A percentile compares a stretch with the other conserved stretches of the same genome.
These are phyloP conservation scores for Battus philenor DNA, from an alignment of 1,140 invertebrate species.

Conservation along the genomic window DNA sequence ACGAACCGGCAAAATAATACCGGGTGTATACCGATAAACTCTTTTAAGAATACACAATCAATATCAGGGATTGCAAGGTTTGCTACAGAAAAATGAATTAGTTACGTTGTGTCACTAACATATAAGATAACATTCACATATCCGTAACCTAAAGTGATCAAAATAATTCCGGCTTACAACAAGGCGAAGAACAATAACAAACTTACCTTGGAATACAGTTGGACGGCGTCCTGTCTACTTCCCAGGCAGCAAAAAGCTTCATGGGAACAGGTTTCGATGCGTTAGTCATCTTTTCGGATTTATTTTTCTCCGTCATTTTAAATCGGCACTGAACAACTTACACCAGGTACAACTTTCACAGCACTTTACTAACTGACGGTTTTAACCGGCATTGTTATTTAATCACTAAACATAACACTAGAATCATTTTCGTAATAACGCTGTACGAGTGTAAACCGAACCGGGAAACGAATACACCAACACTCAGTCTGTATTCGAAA, in stretches of 20 bases:
- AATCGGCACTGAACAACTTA: slow-evolving; percentile 49
- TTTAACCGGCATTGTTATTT: slow-evolving; percentile 60
- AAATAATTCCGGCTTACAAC: slow-evolving; percentile 12
- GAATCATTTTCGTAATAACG: slow-evolving; percentile 47
- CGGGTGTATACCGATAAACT: too few species aligned
- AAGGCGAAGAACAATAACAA: slow-evolving; percentile 19
- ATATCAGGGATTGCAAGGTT: too few species aligned
- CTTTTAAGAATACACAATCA: too few species aligned
- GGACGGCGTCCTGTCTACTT: slow-evolving; percentile 96
- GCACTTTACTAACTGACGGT: slow-evolving; percentile 50
- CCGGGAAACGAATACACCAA: slow-evolving; percentile 44
- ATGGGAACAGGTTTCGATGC: slow-evolving; percentile 92
- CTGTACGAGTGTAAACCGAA: slow-evolving; percentile 32
- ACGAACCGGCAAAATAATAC: too few species aligned
- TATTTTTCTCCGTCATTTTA: slow-evolving; percentile 76
- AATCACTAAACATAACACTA: slow-evolving; percentile 61
- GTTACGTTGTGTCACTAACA: too few species aligned
- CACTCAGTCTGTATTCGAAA: slow-evolving; percentile 42
- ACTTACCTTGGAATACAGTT: slow-evolving; percentile 96
- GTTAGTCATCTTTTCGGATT: slow-evolving; percentile 76
- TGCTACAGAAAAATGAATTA: too few species aligned
- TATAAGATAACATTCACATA: too few species aligned
- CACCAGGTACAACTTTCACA: slow-evolving; percentile 56
- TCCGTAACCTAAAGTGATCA: slow-evolving; percentile 4
- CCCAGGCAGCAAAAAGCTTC: slow-evolving; percentile 98